Conservation (phyloP, 2,113 vertebrate genomes). For the Trichomycterus rosablanca region DNA sequence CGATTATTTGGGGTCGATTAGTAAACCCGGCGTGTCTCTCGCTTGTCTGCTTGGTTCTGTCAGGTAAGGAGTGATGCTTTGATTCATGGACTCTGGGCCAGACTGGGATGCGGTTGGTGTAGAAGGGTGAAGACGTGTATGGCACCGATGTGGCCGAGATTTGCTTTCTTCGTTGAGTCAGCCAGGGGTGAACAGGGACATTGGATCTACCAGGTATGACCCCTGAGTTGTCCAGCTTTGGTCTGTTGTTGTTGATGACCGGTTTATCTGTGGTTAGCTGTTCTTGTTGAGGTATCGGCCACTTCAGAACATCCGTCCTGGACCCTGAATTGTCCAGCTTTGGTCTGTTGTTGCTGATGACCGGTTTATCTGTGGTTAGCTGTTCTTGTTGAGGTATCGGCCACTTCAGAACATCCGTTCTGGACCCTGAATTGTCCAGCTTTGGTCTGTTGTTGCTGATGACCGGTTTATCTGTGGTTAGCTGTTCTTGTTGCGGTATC, state of each 20-base stretch:
- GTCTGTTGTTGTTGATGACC: conserved; percentile 26
- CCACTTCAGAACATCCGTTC: too few species aligned
- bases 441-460: conserved; percentile 16
- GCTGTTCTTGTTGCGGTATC: conserved; percentile 15
- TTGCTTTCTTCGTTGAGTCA: conserved; percentile 49
- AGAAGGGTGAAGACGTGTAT: conserved; percentile 46
- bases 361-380: conserved; percentile 24
- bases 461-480: conserved; percentile 20
- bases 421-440: conserved; percentile 32
- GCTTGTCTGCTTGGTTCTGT: conserved; percentile 51
- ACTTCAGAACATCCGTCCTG: conserved; percentile 46
- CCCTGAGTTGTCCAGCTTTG: conserved; percentile 32
- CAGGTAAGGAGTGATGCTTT: conserved; percentile 43
- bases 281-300: background rate
- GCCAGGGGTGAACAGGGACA: conserved; percentile 63
- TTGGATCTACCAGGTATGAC: conserved; percentile 41
- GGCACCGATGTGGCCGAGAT: conserved; percentile 37
- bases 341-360: conserved; percentile 13
- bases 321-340: conserved; percentile 30
- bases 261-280: background rate
- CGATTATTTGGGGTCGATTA: conserved; percentile 66
- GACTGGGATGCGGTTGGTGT: conserved; percentile 34
- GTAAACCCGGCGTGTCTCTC: conserved; percentile 51
- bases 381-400: conserved; percentile 8
- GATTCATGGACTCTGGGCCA: conserved; percentile 43